Percentiles rank a stretch among this genome's conserved stretches.
Conservation (phyloP, 35 echinoderm and acorn worm species). For the Ophiothrix spiculata region DNA sequence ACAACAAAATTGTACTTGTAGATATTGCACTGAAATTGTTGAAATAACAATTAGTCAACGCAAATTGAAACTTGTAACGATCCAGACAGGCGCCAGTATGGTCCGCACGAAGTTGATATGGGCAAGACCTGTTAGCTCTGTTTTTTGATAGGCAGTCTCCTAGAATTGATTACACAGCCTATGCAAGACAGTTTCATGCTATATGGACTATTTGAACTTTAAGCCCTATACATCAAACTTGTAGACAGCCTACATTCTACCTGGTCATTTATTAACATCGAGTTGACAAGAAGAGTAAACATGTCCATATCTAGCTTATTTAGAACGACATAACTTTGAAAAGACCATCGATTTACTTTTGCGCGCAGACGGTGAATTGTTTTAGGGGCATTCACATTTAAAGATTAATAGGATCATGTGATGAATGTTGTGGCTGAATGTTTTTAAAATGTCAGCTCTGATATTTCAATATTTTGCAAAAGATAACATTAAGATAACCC, state of each 20-base stretch:
- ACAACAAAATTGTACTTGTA: not conserved
- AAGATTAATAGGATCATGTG: not conserved
- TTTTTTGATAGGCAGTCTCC: not conserved
- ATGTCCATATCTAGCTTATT: not conserved
- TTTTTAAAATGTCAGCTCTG: too few species aligned
- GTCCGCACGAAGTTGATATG: not conserved
- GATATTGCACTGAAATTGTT: not conserved
- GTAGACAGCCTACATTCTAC: not conserved
- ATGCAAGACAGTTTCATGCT: not conserved
- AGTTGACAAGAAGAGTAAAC: not conserved
- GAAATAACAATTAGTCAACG: not conserved
- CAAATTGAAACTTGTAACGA: not conserved
- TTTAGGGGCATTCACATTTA: not conserved
- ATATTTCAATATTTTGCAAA: too few species aligned
- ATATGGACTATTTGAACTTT: not conserved
- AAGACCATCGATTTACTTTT: not conserved
- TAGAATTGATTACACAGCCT: not conserved
- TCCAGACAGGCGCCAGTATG: not conserved
- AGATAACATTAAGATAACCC: too few species aligned
- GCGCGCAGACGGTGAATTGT: not conserved
- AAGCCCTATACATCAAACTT: not conserved
- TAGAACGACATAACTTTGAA: not conserved
- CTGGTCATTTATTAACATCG: constrained; percentile 6
- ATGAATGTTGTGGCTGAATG: not conserved
- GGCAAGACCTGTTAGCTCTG: not conserved